Evolutionary conservation across 1,140 invertebrate genomes (phyloP), one percentile per base, ranked within the genome.

Genomic region (Heliothis virescens): DNA sequence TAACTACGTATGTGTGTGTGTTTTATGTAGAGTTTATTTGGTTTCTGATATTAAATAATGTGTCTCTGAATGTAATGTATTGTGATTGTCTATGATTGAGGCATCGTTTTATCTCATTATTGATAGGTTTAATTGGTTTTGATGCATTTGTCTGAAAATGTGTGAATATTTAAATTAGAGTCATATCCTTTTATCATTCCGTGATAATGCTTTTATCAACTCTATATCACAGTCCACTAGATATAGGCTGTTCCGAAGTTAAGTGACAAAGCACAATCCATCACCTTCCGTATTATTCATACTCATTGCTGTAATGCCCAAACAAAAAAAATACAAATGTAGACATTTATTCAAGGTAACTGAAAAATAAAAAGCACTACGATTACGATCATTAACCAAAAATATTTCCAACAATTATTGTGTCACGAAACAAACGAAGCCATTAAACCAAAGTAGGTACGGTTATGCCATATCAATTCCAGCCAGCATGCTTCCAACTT

Each of bases 401-500:
- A 13, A 48, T n/a, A 26, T 18, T 26, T 26, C 12, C 47, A 62
- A 53, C 48, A 52, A 71, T 29, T 71, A 26, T 12, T 71, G 18
- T 21, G n/a, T 50, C 47, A 71, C 67, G 21, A 29, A 71, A 52
- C 67, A 53, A 53, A 69, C 12, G 65, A 18, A 69, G 65, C 52
- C 47, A 52, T 69, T 71, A 79, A 79, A 79, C 55, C 69, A 71
- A 71, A 71, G 16, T 55, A 71, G 60, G 16, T 55, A 72, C 26
- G 74, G 47, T 65, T 50, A 67, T 73, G 47, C 48, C 52, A 74
- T 78, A 78, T 72, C 74, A 81, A 71, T 79, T 81, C 78, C 47
- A 55, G 34, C 73, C 80, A 80, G 80, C 82, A 75, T 79, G 79
- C 74, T 79, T 77, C 55, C 50, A 55, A 80, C 67, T 41, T 9